Conservation (phyloP, 92 coral and sea anemone species). For the Desmophyllum pertusum region DNA sequence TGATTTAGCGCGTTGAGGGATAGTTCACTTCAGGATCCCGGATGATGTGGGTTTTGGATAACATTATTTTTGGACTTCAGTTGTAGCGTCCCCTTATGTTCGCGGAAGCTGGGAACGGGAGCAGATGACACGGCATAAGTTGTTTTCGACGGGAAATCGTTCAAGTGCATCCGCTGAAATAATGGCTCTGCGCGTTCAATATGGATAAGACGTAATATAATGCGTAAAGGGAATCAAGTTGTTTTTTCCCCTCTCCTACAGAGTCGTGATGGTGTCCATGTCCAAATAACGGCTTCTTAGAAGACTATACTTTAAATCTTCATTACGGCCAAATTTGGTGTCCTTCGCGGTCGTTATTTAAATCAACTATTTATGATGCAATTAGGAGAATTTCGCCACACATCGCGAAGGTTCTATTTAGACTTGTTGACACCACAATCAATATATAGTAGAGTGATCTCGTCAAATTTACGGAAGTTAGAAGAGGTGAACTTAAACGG, state of each 20-base stretch:
- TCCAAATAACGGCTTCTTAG: too few species aligned
- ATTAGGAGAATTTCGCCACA: background rate
- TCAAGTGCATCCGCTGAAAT: background rate
- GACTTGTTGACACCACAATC: background rate
- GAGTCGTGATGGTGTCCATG: too few species aligned
- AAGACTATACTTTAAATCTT: background rate
- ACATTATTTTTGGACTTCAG: background rate
- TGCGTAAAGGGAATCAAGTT: background rate
- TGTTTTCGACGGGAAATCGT: constrained; percentile 5
- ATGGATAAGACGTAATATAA: background rate
- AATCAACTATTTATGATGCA: background rate
- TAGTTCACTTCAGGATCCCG: background rate
- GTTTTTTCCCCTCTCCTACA: background rate
- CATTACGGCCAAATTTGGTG: background rate
- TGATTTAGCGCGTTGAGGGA: background rate
- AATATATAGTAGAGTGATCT: too few species aligned
- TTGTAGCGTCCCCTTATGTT: background rate
- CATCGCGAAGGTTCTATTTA: background rate
- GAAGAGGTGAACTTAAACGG: background rate
- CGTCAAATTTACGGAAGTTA: background rate
- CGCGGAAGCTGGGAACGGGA: constrained; percentile 13
- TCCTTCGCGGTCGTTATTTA: background rate
- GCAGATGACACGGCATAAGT: background rate
- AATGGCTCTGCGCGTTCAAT: background rate
- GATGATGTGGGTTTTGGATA: background rate